phyloP scores from a whole-genome alignment of 2,113 vertebrate species.

The Scopus umbretta region DNA sequence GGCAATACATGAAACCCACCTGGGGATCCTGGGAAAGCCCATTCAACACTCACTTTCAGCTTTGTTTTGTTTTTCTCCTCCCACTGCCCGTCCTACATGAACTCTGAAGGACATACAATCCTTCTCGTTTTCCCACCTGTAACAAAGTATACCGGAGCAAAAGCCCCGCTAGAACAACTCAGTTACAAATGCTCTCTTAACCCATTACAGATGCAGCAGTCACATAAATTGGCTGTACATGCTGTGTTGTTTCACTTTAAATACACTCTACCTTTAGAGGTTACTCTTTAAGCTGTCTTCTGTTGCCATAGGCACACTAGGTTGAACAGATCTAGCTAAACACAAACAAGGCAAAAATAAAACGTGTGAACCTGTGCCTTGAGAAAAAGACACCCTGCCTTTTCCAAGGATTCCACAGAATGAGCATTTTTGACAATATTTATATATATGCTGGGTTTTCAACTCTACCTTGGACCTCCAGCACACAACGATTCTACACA shows the following conservation, averaged over 20 bases:
- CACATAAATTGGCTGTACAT: not conserved
- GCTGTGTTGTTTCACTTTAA: not conserved
- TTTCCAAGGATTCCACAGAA: conserved; percentile 5
- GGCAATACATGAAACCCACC: conserved; percentile 84
- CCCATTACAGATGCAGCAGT: conserved; percentile 14
- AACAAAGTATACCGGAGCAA: conserved; percentile 75
- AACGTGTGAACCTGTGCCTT: not conserved
- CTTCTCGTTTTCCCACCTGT: conserved; percentile 76
- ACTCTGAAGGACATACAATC: conserved; percentile 74
- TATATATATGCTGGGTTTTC: not conserved
- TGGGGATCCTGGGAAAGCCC: conserved; percentile 82
- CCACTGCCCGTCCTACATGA: conserved; percentile 64
- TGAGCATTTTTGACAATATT: conserved; percentile 27
- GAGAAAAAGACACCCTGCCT: conserved; percentile 7
- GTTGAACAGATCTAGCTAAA: conserved; percentile 44
- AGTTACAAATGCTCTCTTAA: conserved; percentile 62
- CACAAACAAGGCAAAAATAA: conserved; percentile 49
- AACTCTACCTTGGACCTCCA: conserved; percentile 56
- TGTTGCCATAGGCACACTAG: conserved; percentile 15
- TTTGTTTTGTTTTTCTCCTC: conserved; percentile 73
- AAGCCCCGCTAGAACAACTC: conserved; percentile 64
- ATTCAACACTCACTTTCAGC: conserved; percentile 64
- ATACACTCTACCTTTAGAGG: conserved; percentile 25
- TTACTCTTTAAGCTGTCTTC: conserved; percentile 31
- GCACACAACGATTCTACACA: conserved; percentile 51